Evolutionary conservation across 2,888 invertebrate genomes (phyloP), one percentile per base, ranked within the genome.

Genomic region (Allygus modestus): DNA sequence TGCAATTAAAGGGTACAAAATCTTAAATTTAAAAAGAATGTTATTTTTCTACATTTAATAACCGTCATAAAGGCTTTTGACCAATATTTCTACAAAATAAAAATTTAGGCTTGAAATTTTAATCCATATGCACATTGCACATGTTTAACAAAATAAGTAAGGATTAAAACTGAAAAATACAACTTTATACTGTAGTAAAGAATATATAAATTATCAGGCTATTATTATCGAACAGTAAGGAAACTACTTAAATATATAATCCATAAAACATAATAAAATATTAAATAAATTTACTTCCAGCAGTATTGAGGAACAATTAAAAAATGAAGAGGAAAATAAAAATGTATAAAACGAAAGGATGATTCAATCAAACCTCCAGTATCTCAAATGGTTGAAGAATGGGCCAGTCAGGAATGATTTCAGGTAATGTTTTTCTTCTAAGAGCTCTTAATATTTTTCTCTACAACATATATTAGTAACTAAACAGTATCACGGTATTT

Each of bases 351-450:
- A 77, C n/a, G 1, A 26, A 46, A 46, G 28, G 85, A 84, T 81
- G 82, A 86, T 84, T 83, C 89, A 90, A 90, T 93, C 95, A 94
- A 95, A 97, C 96, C 96, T 97, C 96, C 94, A 94, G 93, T 93
- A 92, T 94, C 92, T 93, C 93, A 93, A 94, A 94, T 93, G 94
- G 95, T 92, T 96, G 95, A 91, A 97, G 95, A 91, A 94, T 95
- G 90, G 98, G 98, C 97, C 98, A 98, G 93, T 98, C 98, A 90
- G 97, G 98, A 92, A 98, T 98, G 93, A 97, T 93, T 93, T 98
- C 98, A 90, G 97, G 97, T 92, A 97, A 93, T 90, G 97, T 97
- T 91, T 94, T 95, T 93, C 97, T 94, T 94, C 97, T 94, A 89
- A 93, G 92, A 91, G 88, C 92, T 90, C 91, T 88, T 89, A 69